Evolutionary conservation across 2,888 invertebrate genomes (phyloP).

Genomic region (Psococerastis gibbosa): DNA sequence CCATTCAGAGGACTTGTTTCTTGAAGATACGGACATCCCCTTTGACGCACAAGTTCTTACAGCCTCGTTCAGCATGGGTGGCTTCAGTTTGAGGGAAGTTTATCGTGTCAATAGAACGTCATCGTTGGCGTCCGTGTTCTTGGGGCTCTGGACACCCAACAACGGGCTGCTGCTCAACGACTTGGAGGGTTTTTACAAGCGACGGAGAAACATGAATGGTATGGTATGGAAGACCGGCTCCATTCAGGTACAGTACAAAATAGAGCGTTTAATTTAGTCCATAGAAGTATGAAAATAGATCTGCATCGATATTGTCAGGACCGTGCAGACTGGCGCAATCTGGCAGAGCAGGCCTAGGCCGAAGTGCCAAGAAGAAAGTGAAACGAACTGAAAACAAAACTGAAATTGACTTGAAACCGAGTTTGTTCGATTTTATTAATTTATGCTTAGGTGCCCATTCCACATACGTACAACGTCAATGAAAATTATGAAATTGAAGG

Average conservation of each 20-base stretch:
- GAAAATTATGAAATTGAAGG: no score
- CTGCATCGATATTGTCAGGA: no score
- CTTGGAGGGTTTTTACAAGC: not conserved
- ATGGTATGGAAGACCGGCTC: not conserved
- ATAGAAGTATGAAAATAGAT: not conserved
- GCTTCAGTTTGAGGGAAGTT: not conserved
- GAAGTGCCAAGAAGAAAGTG: no score
- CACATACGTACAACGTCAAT: no score
- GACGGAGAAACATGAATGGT: not conserved
- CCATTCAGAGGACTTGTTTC: not conserved
- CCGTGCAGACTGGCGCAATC: no score
- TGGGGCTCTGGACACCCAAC: not conserved
- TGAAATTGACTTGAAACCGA: no score
- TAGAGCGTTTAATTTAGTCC: no score
- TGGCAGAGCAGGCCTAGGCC: no score
- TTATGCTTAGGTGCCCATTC: no score
- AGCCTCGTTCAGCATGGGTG: not conserved
- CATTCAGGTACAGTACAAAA: not conserved
- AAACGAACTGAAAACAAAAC: no score
- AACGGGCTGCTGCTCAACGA: not conserved
- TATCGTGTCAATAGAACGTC: not conserved
- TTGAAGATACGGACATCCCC: not conserved
- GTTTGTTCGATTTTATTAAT: no score
- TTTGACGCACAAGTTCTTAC: conserved; percentile 1
- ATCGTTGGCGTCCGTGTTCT: not conserved